These are phyloP conservation scores for Aphelinus certus DNA, from an alignment of 1,140 invertebrate genomes.

Conservation along the genomic window DNA sequence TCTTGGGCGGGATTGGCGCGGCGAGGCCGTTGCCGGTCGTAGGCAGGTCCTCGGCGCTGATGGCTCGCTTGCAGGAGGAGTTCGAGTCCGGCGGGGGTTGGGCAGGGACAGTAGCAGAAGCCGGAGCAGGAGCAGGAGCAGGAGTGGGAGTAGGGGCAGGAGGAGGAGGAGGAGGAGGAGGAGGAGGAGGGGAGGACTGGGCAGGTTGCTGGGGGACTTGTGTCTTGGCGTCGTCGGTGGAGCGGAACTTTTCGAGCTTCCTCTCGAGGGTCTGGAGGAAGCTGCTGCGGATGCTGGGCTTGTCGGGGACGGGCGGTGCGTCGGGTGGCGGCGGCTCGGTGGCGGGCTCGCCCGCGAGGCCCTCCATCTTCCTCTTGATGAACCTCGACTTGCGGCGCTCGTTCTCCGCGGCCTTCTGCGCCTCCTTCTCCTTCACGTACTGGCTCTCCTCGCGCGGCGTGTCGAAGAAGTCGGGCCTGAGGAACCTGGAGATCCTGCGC, in stretches of 20 bases:
- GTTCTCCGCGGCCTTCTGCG: slow-evolving; percentile 61
- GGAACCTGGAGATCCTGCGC: slow-evolving; percentile 75
- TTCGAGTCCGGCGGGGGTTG: background rate
- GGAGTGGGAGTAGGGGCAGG: slow-evolving; percentile 40
- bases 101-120: slow-evolving; percentile 61
- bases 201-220: background rate
- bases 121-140: slow-evolving; percentile 63
- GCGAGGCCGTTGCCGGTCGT: slow-evolving; percentile 51
- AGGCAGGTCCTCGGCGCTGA: slow-evolving; percentile 73
- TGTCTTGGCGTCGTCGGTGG: slow-evolving; percentile 46
- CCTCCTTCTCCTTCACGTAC: slow-evolving; percentile 76
- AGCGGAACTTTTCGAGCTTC: slow-evolving; percentile 62
- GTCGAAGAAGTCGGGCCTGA: slow-evolving; percentile 83
- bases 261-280: slow-evolving; percentile 64
- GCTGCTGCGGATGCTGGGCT: slow-evolving; percentile 46
- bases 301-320: background rate
- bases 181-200: background rate
- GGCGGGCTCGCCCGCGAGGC: background rate
- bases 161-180: background rate
- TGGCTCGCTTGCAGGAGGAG: slow-evolving; percentile 66
- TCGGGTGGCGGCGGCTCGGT: slow-evolving; percentile 36
- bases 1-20: slow-evolving; percentile 59
- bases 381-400: slow-evolving; percentile 62
- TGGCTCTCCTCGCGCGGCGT: slow-evolving; percentile 75
- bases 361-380: slow-evolving; percentile 49